Evolutionary conservation across 2,888 invertebrate genomes (phyloP).

Genomic region (Mantis religiosa): DNA sequence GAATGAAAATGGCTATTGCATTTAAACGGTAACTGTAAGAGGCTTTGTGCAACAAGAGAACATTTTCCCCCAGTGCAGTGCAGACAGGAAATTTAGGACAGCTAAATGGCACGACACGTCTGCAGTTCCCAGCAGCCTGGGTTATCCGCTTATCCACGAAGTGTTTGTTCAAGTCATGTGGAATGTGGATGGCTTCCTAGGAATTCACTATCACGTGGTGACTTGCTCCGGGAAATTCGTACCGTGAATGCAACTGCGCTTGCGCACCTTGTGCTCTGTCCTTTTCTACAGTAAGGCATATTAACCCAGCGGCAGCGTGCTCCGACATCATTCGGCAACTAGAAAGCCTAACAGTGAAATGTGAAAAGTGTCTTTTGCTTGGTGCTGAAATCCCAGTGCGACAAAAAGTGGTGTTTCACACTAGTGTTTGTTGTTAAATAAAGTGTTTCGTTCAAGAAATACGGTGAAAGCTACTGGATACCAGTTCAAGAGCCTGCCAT

Average conservation of each 20-base stretch:
- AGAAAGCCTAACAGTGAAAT: not conserved
- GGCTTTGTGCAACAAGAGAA: not conserved
- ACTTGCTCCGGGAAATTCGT: not conserved
- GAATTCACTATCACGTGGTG: conserved; percentile 4
- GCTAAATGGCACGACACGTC: not conserved
- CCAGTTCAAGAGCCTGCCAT: not conserved
- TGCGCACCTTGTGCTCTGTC: not conserved
- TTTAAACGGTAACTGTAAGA: not conserved
- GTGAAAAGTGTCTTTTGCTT: not conserved
- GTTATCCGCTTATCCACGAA: not conserved
- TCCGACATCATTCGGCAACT: not conserved
- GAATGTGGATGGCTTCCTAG: not conserved
- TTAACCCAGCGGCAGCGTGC: not conserved
- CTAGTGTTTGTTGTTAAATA: not conserved
- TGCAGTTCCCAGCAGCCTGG: not conserved
- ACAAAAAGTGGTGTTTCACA: not conserved
- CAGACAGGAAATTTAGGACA: not conserved
- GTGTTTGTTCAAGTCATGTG: not conserved
- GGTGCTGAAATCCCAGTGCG: not conserved
- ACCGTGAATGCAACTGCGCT: not conserved
- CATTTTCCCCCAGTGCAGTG: no score
- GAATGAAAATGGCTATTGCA: no score
- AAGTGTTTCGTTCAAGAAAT: not conserved
- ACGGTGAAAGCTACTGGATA: not conserved
- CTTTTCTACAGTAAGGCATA: not conserved